Conservation (phyloP, 1,140 invertebrate species). For the Sipha flava region DNA sequence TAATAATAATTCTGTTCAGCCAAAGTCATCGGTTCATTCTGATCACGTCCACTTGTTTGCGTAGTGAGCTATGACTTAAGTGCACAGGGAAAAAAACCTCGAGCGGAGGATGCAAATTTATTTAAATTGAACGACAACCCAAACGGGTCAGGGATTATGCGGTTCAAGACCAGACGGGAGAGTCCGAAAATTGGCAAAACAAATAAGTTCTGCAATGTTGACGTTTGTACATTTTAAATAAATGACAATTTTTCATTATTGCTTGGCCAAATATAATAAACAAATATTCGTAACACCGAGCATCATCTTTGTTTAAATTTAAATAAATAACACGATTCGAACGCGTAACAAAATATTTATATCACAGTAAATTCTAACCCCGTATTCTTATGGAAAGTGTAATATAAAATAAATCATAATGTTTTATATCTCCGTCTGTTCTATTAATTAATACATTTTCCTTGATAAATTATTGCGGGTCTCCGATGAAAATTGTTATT, state of each 20-base stretch:
- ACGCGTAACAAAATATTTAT: no score
- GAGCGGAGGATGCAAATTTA: constrained; percentile 8
- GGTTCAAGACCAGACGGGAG: neutral
- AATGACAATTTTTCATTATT: neutral
- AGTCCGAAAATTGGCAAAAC: neutral
- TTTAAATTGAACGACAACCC: constrained; percentile 17
- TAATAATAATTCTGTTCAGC: constrained; percentile 27
- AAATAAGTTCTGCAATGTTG: neutral
- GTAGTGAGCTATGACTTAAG: constrained; percentile 20
- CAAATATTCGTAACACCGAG: no score
- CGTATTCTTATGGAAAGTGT: no score
- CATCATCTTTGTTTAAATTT: no score
- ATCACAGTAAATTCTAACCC: no score
- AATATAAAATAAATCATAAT: no score
- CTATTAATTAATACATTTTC: no score
- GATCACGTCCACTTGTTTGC: constrained; percentile 28
- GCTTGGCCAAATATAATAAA: neutral
- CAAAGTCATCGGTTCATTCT: constrained; percentile 7
- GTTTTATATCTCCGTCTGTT: no score
- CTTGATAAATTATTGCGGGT: no score
- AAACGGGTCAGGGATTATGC: constrained; percentile 24
- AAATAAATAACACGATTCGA: no score
- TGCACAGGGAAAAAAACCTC: neutral
- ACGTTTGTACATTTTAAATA: neutral
- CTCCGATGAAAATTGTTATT: no score